These are phyloP conservation scores for Parascotia fuliginaria DNA, from an alignment of 2,888 invertebrate species.

Conservation along the genomic window DNA sequence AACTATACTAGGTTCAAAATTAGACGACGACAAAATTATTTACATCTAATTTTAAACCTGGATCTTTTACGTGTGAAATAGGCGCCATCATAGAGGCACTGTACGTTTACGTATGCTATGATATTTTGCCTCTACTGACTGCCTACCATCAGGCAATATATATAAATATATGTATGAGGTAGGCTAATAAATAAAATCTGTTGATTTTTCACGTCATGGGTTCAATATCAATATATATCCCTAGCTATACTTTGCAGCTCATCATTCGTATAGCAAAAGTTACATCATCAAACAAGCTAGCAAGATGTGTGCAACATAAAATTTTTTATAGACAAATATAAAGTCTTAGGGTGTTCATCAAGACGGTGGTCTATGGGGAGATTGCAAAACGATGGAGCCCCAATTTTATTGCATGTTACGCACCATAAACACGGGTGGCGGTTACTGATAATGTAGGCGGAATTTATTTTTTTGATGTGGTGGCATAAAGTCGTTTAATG, in stretches of 20 bases:
- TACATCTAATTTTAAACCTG: too few relatives aligned
- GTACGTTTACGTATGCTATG: too few relatives aligned
- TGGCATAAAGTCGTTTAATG: slow-evolving; percentile 71
- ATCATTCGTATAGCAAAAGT: slow-evolving; percentile 3
- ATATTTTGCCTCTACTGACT: too few relatives aligned
- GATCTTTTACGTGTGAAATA: too few relatives aligned
- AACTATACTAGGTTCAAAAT: too few relatives aligned
- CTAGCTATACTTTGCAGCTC: slow-evolving; percentile 22
- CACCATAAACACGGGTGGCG: slow-evolving; percentile 76
- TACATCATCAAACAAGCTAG: slow-evolving; percentile 10
- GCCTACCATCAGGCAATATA: too few relatives aligned
- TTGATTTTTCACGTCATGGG: neutral
- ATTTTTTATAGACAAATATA: slow-evolving; percentile 78
- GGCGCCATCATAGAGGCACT: too few relatives aligned
- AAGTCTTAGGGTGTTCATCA: slow-evolving; percentile 79
- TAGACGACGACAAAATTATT: too few relatives aligned
- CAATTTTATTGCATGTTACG: slow-evolving; percentile 83
- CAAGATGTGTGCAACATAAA: slow-evolving; percentile 68
- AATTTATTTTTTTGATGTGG: slow-evolving; percentile 67
- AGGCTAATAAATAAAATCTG: too few relatives aligned
- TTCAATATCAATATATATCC: neutral
- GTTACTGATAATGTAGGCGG: slow-evolving; percentile 70
- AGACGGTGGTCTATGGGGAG: slow-evolving; percentile 63
- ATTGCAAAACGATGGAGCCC: slow-evolving; percentile 78
- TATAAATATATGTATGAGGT: too few relatives aligned